phyloP scores from a whole-genome alignment of 1,140 invertebrate genomes.

The Solenopsis invicta region DNA sequence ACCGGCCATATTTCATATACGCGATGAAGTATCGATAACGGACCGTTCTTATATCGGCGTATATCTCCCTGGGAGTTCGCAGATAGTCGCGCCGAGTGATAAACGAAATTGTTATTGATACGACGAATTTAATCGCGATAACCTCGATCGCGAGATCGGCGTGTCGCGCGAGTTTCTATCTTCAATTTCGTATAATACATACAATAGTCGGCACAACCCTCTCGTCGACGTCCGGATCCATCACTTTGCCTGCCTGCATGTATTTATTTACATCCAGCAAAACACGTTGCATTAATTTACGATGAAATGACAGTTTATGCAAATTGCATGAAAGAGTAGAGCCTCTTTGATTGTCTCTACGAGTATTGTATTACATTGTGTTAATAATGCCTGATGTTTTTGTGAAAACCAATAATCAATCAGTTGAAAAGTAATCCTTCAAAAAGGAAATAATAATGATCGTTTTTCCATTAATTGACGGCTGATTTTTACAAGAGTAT shows the following conservation, averaged over 20 bases:
- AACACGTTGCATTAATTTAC: background rate
- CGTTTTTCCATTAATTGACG: constrained; percentile 33
- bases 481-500: background rate
- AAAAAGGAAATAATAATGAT: constrained; percentile 11
- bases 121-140: constrained; percentile 68
- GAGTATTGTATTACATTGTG: background rate
- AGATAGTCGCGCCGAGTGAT: constrained; percentile 40
- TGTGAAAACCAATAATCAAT: constrained; percentile 13
- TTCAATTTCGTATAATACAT: background rate
- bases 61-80: background rate
- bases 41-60: constrained; percentile 10
- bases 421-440: constrained; percentile 11
- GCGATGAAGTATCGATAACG: constrained; percentile 32
- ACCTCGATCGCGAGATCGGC: constrained; percentile 23
- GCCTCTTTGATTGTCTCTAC: background rate
- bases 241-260: background rate
- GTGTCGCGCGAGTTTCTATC: background rate
- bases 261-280: background rate
- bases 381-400: constrained; percentile 7
- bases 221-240: background rate
- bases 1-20: constrained; percentile 14
- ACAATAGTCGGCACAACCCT: background rate
- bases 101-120: constrained; percentile 69
- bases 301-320: constrained; percentile 3
- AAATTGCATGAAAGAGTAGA: background rate